Evolutionary conservation across 2,888 invertebrate species (phyloP).

Genomic region (Kryphioiulus occultus): DNA sequence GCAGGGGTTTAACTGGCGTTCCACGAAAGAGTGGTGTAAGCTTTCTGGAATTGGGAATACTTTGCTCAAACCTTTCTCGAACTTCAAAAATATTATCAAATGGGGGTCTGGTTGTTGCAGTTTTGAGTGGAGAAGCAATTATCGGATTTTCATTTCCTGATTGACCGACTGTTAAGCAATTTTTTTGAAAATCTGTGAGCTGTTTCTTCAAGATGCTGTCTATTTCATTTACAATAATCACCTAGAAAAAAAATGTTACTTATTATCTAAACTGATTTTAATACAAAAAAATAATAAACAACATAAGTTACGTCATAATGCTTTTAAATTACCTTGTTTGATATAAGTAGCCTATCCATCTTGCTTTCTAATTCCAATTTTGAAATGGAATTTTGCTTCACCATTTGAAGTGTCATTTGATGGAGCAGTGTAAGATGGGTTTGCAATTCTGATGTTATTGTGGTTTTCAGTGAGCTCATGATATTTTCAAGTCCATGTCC

Average conservation of each 20-base stretch:
- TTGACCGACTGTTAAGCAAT: not conserved
- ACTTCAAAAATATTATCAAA: not conserved
- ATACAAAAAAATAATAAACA: too few species aligned
- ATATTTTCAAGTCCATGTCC: not conserved
- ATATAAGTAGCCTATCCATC: not conserved
- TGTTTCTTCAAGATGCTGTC: not conserved
- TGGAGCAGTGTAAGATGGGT: not conserved
- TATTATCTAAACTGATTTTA: too few species aligned
- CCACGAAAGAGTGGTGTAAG: not conserved
- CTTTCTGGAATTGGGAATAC: not conserved
- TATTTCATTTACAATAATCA: not conserved
- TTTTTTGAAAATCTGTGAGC: not conserved
- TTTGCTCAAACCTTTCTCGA: not conserved
- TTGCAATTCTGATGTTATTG: not conserved
- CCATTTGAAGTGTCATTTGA: not conserved
- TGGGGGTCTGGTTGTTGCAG: not conserved
- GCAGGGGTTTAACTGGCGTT: not conserved
- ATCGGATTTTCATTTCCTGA: not conserved
- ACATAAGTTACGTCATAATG: not conserved
- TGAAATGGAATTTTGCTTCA: not conserved
- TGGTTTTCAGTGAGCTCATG: constrained; percentile 21
- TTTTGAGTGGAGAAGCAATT: not conserved
- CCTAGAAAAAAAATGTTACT: not conserved
- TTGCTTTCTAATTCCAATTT: not conserved
- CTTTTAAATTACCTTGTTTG: not conserved